A percentile compares a stretch with the other conserved stretches of the same genome.
Conservation (phyloP, 2,888 invertebrate genomes). For the Tenthredo scrophulariae region DNA sequence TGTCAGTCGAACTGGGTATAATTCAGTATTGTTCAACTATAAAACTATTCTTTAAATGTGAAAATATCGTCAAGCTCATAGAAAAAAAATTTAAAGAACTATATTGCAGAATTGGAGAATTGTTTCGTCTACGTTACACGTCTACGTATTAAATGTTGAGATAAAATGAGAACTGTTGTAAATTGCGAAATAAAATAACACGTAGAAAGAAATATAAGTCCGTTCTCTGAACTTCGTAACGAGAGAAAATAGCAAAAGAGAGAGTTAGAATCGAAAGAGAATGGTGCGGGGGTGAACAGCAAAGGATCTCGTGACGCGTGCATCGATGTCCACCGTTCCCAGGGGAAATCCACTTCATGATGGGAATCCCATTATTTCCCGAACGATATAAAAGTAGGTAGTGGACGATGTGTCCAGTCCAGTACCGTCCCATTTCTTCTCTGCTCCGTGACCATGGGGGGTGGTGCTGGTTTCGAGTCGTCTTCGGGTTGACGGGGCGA, state of each 20-base stretch:
- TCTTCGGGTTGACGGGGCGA: conserved; percentile 40
- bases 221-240: not conserved
- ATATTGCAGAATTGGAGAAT: no score
- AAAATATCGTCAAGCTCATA: not conserved
- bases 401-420: conserved; percentile 57
- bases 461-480: not conserved
- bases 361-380: conserved; percentile 78
- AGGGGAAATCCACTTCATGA: conserved; percentile 76
- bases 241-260: not conserved
- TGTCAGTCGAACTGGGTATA: not conserved
- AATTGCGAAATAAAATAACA: not conserved
- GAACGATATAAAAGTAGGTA: conserved; percentile 73
- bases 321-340: conserved; percentile 77
- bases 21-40: not conserved
- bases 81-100: not conserved
- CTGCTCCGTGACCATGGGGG: conserved; percentile 29
- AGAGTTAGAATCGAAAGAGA: conserved; percentile 47
- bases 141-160: not conserved
- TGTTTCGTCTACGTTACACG: not conserved
- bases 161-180: not conserved
- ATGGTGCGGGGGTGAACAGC: conserved; percentile 67
- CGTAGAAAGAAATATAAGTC: not conserved
- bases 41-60: not conserved
- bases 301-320: conserved; percentile 76
- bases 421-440: conserved; percentile 35